These are phyloP conservation scores for Phalacrocorax aristotelis DNA, from an alignment of 2,113 vertebrate species.

Conservation along the genomic window DNA sequence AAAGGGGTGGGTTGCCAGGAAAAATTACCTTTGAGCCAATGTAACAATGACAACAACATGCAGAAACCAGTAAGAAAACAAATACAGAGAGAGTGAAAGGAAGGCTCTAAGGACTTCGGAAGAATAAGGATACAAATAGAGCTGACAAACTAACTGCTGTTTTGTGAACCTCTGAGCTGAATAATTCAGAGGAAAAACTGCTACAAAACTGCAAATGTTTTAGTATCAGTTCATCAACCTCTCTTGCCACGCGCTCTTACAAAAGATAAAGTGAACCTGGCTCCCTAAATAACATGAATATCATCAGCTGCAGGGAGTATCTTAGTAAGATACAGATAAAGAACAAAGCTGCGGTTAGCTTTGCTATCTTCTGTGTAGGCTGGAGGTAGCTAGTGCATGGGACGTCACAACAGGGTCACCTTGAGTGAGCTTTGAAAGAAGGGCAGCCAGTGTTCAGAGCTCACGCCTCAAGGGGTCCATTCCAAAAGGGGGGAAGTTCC, in stretches of 20 bases:
- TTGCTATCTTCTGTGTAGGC: neutral
- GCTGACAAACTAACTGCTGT: neutral
- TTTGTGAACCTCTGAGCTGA: neutral
- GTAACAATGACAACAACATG: conserved; percentile 5
- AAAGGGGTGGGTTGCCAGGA: conserved; percentile 17
- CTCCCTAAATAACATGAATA: neutral
- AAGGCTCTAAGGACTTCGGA: neutral
- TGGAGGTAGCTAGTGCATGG: neutral
- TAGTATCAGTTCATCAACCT: neutral
- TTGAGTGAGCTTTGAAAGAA: neutral
- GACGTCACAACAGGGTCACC: neutral
- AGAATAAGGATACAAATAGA: neutral
- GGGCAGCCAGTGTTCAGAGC: neutral
- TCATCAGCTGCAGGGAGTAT: neutral
- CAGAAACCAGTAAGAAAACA: conserved; percentile 4
- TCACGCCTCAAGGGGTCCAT: neutral
- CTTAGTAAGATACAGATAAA: neutral
- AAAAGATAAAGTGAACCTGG: neutral
- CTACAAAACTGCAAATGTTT: neutral
- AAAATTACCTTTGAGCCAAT: conserved; percentile 51
- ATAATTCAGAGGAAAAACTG: neutral
- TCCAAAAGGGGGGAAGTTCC: neutral
- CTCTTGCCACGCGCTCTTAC: neutral
- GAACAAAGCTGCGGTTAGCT: neutral
- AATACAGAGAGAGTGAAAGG: neutral